Evolutionary conservation across 2,113 vertebrate genomes (phyloP), one percentile per base, ranked within the genome.

Genomic region (Orycteropus afer): DNA sequence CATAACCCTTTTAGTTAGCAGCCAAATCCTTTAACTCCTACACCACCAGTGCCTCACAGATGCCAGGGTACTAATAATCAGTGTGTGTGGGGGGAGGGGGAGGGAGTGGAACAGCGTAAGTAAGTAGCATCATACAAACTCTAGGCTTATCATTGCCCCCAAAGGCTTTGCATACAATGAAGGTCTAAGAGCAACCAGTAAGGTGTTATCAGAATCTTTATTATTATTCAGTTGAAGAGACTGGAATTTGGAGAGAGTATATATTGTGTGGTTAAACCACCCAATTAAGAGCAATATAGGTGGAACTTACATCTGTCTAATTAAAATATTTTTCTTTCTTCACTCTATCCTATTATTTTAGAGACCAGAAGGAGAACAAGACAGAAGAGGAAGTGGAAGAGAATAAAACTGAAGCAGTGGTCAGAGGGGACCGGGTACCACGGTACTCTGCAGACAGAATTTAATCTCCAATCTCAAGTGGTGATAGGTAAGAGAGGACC

Each of bases 221-320:
- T 40, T 86, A 42, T 27, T 5, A 34, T 65, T 61, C 25, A 65
- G 13, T 18, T 84, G 32, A 84, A 92, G 78, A 76, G 6, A 32
- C 51, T 93, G 17, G 88, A 81, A 27, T 91, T 89, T 45, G 77
- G 40, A 87, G 73, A 90, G n/a, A 79, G 86, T 65, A 73, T 49
- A 67, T 90, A 77, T n/a, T n/a, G 84, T 63, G 8, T 76, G 13
- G 37, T 65, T 78, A 94, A 92, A 42, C 7, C 12, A 51, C 25
- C 22, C 22, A 53, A 90, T 18, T 78, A 74, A 29, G 29, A 86
- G 67, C 88, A 32, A 69, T 1, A 65, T 45, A 55, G 71, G 25
- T 82, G 40, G 3, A 22, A 63, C 79, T 86, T 13, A 93, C 59
- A 76, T 8, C 8, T 49, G 22, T 87, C 29, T 74, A 7, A 34